Evolutionary conservation across 2,888 invertebrate genomes (phyloP).

Genomic region (Baccha elongata): DNA sequence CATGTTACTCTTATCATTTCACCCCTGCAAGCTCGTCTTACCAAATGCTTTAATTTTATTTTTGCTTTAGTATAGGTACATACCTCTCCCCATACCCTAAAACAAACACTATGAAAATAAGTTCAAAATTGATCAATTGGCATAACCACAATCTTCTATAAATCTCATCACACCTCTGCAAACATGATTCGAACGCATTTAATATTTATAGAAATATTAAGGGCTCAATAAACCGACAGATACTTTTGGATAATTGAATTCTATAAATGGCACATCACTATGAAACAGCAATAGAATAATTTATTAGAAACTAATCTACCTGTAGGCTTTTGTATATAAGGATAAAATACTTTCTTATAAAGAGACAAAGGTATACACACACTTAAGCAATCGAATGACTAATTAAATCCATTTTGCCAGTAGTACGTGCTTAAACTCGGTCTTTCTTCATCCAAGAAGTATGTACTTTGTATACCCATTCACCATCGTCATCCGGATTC

Average conservation of each 20-base stretch:
- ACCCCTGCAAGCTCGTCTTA: too few relatives aligned
- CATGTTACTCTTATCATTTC: too few relatives aligned
- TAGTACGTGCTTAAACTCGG: slow-evolving; percentile 3
- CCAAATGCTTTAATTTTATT: neutral
- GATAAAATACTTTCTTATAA: slow-evolving; percentile 6
- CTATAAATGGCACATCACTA: slow-evolving; percentile 14
- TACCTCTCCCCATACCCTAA: neutral
- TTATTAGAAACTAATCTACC: slow-evolving; percentile 33
- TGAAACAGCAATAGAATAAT: slow-evolving; percentile 27
- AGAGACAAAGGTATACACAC: neutral
- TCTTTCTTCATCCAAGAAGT: neutral
- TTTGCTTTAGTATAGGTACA: neutral
- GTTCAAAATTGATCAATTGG: neutral
- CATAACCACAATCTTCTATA: neutral
- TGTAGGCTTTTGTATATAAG: slow-evolving; percentile 1
- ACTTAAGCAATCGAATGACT: slow-evolving; percentile 9
- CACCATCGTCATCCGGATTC: neutral
- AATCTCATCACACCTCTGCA: neutral
- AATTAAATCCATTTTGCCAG: slow-evolving; percentile 42
- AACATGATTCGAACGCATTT: slow-evolving; percentile 1
- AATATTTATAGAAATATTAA: slow-evolving; percentile 25
- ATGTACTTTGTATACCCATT: neutral
- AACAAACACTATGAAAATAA: neutral
- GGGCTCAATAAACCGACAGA: neutral
- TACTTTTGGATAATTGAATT: slow-evolving; percentile 26